Evolutionary conservation across 1,140 invertebrate genomes (phyloP).

Genomic region (Drosophila gunungcola): DNA sequence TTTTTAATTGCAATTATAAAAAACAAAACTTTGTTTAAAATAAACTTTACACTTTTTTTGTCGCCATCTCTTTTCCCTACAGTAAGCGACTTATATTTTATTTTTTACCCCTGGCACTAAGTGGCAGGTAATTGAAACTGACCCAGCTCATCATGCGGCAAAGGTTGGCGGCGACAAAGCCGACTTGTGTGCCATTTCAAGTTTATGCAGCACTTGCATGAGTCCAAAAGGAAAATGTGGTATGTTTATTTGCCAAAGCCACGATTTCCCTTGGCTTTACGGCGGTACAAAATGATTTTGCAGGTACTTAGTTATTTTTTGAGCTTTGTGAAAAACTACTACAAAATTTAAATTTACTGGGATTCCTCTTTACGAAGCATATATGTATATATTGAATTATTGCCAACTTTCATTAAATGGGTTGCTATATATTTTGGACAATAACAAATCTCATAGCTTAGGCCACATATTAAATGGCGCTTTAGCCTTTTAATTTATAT

Average conservation of each 20-base stretch:
- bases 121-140: slow-evolving; percentile 62
- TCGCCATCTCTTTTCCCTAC: slow-evolving; percentile 7
- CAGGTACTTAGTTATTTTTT: too few species aligned
- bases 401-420: too few species aligned
- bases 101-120: slow-evolving; percentile 42
- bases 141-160: slow-evolving; percentile 50
- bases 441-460: too few species aligned
- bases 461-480: too few species aligned
- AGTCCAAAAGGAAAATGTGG: slow-evolving; percentile 1
- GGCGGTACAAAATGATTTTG: not conserved
- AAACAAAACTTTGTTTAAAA: slow-evolving; percentile 68
- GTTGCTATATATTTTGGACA: too few species aligned
- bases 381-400: too few species aligned
- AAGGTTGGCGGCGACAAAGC: slow-evolving; percentile 32
- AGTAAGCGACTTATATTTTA: slow-evolving; percentile 16
- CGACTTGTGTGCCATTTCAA: slow-evolving; percentile 8
- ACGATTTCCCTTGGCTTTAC: not conserved
- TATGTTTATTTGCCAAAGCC: not conserved
- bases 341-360: too few species aligned
- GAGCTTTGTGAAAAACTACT: too few species aligned
- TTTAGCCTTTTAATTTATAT: too few species aligned
- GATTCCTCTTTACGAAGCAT: too few species aligned
- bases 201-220: slow-evolving; percentile 33
- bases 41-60: slow-evolving; percentile 43
- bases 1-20: slow-evolving; percentile 80